Percentiles rank a stretch among this genome's conserved stretches.
phyloP scores from a whole-genome alignment of 2,888 invertebrate species.

The Gastracanthus pulcherrimus region DNA sequence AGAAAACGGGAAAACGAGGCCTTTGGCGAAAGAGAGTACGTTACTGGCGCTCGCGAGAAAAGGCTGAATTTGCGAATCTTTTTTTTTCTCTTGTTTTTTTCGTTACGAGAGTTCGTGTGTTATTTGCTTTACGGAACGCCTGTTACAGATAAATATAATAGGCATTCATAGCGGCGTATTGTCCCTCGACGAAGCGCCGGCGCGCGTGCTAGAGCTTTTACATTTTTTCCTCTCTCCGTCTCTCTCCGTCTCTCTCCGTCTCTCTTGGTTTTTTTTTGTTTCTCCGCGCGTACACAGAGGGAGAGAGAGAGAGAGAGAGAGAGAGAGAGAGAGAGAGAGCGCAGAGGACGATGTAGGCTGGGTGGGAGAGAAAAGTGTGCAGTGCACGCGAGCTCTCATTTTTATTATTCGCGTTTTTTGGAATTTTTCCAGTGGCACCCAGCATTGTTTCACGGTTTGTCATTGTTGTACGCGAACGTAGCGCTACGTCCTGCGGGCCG shows the following conservation, averaged over 20 bases:
- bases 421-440: constrained; percentile 77
- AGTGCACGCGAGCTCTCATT: constrained; percentile 66
- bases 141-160: constrained; percentile 78
- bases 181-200: constrained; percentile 75
- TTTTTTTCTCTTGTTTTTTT: constrained; percentile 39
- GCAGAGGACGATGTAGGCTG: no score
- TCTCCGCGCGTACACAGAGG: not conserved
- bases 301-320: not conserved
- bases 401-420: constrained; percentile 77
- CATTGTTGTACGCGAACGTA: constrained; percentile 73
- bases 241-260: constrained; percentile 39
- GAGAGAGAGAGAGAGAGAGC: not conserved
- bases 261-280: constrained; percentile 54
- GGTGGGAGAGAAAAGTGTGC: not conserved
- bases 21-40: constrained; percentile 39
- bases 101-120: constrained; percentile 57
- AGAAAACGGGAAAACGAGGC: not conserved
- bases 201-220: constrained; percentile 72
- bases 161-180: constrained; percentile 77
- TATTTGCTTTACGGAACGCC: constrained; percentile 78
- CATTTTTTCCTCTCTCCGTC: constrained; percentile 68
- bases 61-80: no score
- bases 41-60: no score
- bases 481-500: constrained; percentile 67
- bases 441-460: constrained; percentile 77